Conservation (phyloP, 2,888 invertebrate species). For the Chorisops tibialis region DNA sequence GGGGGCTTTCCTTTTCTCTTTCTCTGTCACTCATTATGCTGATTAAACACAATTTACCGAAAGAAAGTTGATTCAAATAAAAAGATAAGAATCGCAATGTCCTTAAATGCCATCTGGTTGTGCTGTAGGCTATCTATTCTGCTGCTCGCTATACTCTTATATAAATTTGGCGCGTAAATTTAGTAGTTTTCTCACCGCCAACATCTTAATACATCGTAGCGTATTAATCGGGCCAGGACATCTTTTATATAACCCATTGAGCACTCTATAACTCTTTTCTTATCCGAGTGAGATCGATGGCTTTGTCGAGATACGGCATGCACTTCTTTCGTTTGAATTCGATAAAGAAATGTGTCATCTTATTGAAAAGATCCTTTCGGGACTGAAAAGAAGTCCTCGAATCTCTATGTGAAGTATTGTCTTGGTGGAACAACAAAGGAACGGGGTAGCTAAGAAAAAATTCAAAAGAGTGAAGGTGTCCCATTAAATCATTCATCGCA, state of each 20-base stretch:
- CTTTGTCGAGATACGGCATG: background rate
- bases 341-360: slow-evolving; percentile 20
- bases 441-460: background rate
- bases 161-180: background rate
- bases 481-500: slow-evolving; percentile 7
- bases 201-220: background rate
- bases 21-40: slow-evolving; percentile 1
- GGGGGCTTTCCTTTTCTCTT: slow-evolving; percentile 1
- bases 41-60: slow-evolving; percentile 3
- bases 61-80: slow-evolving; percentile 8
- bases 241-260: background rate
- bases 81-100: slow-evolving; percentile 24
- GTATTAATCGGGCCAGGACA: background rate
- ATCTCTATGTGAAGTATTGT: too few relatives aligned
- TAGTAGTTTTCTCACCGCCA: background rate
- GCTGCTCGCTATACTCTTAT: too few relatives aligned
- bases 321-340: background rate
- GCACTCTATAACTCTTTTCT: background rate
- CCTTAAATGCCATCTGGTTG: slow-evolving; percentile 15
- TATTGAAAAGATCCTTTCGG: slow-evolving; percentile 7
- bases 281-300: too few relatives aligned
- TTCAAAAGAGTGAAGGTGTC: background rate
- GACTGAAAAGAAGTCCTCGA: too few relatives aligned
- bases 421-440: background rate
- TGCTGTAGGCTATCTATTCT: too few relatives aligned